Conservation (phyloP, 1,140 invertebrate species). For the Popillia japonica region DNA sequence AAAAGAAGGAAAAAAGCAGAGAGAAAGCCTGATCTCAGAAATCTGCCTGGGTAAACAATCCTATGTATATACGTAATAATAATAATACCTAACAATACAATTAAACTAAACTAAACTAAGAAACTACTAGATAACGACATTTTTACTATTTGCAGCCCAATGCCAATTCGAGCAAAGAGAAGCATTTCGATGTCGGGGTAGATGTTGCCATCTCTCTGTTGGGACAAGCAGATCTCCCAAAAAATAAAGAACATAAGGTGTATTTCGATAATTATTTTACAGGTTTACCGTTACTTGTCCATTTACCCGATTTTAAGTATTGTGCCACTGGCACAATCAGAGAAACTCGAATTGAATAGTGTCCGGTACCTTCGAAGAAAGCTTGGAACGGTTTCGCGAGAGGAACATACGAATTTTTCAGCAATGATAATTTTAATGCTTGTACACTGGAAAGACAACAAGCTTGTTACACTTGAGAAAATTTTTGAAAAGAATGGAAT, state of each 20-base stretch:
- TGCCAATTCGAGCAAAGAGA: neutral
- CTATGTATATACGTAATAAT: too few species aligned
- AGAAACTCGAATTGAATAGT: slow-evolving; percentile 43
- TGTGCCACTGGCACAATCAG: slow-evolving; percentile 40
- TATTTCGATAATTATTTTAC: slow-evolving; percentile 47
- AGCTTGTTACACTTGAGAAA: slow-evolving; percentile 40
- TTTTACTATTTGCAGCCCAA: neutral
- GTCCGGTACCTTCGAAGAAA: slow-evolving; percentile 41
- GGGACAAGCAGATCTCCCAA: slow-evolving; percentile 29
- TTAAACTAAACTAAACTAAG: too few species aligned
- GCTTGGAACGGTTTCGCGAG: slow-evolving; percentile 25
- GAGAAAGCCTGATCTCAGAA: neutral
- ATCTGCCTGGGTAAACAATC: neutral
- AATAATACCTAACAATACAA: too few species aligned
- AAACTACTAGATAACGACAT: neutral
- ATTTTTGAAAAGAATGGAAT: slow-evolving; percentile 39
- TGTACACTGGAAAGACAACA: slow-evolving; percentile 42
- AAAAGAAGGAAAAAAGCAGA: neutral
- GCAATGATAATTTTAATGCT: slow-evolving; percentile 42
- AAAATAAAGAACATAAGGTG: slow-evolving; percentile 41
- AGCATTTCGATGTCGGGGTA: slow-evolving; percentile 6
- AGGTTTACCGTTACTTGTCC: slow-evolving; percentile 39
- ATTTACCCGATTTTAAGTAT: slow-evolving; percentile 37
- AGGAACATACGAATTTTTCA: slow-evolving; percentile 28
- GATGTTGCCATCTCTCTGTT: slow-evolving; percentile 36